Conservation (phyloP, 37 sponge, comb jelly and placozoan species). For the Halichondria panicea region DNA sequence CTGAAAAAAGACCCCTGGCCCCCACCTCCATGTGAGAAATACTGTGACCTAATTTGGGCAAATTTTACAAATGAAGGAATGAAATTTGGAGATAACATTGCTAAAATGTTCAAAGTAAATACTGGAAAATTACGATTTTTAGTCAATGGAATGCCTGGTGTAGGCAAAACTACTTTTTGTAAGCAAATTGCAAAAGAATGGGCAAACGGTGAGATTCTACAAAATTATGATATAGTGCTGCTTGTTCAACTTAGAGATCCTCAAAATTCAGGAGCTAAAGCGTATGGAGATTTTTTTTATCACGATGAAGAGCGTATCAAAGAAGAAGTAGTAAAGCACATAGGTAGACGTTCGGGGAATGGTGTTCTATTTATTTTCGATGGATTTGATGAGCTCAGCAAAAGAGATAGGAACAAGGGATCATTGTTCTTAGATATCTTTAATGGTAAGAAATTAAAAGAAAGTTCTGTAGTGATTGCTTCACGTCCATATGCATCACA, state of each 20-base stretch:
- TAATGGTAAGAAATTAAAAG: neutral
- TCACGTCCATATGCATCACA: slow-evolving; percentile 22
- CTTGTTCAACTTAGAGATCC: slow-evolving; percentile 1
- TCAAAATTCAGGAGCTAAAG: neutral
- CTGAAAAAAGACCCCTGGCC: too few species aligned
- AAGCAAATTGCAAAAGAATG: neutral
- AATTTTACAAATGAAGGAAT: too few species aligned
- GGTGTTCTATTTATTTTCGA: slow-evolving; percentile 14
- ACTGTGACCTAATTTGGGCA: too few species aligned
- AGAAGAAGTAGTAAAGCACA: neutral
- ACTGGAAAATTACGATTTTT: too few species aligned
- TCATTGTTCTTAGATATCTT: slow-evolving; percentile 7
- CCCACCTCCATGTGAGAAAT: too few species aligned
- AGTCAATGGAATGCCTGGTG: slow-evolving; percentile 27
- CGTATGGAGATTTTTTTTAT: slow-evolving; percentile 2
- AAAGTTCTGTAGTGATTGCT: slow-evolving; percentile 17
- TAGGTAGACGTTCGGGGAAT: neutral
- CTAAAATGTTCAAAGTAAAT: too few species aligned
- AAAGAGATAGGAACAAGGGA: neutral
- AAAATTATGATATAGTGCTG: slow-evolving; percentile 9
- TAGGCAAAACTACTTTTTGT: slow-evolving; percentile 18
- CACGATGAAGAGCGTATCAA: neutral
- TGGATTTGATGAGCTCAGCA: slow-evolving; percentile 27
- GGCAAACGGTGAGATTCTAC: slow-evolving; percentile 7
- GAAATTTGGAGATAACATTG: too few species aligned